phyloP scores from a whole-genome alignment of 2,797 vertebrate species.

The Pagetopsis macropterus region DNA sequence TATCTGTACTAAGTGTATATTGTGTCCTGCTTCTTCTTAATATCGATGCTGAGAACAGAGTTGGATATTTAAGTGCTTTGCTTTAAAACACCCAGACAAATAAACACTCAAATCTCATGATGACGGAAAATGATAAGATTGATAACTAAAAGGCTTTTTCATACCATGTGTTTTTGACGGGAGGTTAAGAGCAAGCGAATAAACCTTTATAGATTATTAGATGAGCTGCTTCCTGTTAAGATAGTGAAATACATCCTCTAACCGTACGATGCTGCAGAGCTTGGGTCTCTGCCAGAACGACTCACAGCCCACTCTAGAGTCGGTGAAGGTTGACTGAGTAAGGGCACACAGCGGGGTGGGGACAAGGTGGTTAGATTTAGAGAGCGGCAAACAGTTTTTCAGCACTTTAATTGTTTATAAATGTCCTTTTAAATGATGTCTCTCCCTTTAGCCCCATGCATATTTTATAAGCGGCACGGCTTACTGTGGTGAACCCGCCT shows the following conservation, averaged over 20 bases:
- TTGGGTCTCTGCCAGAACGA: constrained; percentile 47
- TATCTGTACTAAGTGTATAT: neutral
- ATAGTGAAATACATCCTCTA: constrained; percentile 34
- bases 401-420: constrained; percentile 59
- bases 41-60: constrained; percentile 4
- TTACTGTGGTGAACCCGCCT: constrained; percentile 19
- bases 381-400: constrained; percentile 12
- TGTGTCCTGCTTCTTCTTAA: neutral
- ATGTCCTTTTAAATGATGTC: constrained; percentile 58
- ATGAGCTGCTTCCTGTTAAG: constrained; percentile 36
- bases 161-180: constrained; percentile 26
- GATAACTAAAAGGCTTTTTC: constrained; percentile 17
- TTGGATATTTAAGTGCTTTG: constrained; percentile 1
- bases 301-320: constrained; percentile 38
- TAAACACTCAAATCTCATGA: neutral
- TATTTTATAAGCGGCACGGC: constrained; percentile 39
- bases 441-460: constrained; percentile 42
- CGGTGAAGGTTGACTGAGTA: constrained; percentile 54
- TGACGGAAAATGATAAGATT: constrained; percentile 12
- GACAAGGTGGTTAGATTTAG: constrained; percentile 33
- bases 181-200: constrained; percentile 45
- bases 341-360: constrained; percentile 33
- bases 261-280: neutral
- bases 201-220: constrained; percentile 44
- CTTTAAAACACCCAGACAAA: constrained; percentile 2